Conservation (phyloP, 1,140 invertebrate species). For the Myzus persicae region DNA sequence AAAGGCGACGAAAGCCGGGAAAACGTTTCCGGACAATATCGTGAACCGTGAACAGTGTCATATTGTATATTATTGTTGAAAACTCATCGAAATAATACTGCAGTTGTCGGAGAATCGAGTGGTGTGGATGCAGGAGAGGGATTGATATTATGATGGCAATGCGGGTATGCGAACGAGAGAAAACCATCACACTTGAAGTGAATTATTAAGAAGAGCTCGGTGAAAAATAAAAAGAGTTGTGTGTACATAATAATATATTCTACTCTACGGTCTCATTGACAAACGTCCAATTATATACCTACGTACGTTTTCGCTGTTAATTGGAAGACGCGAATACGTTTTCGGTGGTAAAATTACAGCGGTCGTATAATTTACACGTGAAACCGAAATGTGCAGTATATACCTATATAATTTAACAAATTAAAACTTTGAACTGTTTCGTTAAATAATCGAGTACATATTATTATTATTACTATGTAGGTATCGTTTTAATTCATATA, state of each 20-base stretch:
- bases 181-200: neutral
- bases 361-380: neutral
- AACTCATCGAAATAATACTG: neutral
- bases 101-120: neutral
- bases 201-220: neutral
- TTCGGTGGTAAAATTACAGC: neutral
- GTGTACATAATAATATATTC: neutral
- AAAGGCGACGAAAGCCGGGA: conserved; percentile 6
- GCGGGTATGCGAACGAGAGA: neutral
- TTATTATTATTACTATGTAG: too few species aligned
- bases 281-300: neutral
- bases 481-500: neutral
- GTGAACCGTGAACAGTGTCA: neutral
- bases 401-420: neutral
- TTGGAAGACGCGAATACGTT: neutral
- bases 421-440: neutral
- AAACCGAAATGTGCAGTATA: neutral
- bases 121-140: neutral
- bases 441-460: neutral
- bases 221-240: neutral
- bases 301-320: neutral
- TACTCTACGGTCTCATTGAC: neutral
- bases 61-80: neutral
- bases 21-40: conserved; percentile 20
- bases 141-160: too few species aligned